These are phyloP conservation scores for Notodonta ziczac DNA, from an alignment of 2,888 invertebrate species.

Conservation along the genomic window DNA sequence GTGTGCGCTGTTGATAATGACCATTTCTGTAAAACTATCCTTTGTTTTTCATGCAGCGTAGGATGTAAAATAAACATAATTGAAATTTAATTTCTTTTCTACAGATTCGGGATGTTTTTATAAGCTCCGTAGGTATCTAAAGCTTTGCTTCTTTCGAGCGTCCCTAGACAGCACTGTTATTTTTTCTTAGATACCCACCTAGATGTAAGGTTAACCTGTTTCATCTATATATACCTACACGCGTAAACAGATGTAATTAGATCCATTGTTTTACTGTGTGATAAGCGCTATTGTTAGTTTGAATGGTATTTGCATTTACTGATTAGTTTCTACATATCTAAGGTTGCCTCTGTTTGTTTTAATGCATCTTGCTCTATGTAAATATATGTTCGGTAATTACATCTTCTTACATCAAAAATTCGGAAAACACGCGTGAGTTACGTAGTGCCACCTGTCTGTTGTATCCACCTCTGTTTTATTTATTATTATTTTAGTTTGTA, in stretches of 20 bases:
- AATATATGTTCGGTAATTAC: no score
- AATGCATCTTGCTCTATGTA: neutral
- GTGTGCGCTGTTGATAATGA: neutral
- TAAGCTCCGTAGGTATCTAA: neutral
- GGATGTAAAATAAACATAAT: neutral
- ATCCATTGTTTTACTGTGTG: neutral
- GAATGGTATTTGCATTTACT: neutral
- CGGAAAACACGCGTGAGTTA: no score
- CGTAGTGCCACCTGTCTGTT: no score
- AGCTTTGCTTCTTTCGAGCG: no score
- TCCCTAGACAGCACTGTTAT: no score
- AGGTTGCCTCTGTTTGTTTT: neutral
- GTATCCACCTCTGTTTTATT: no score
- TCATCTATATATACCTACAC: neutral
- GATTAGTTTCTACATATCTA: neutral
- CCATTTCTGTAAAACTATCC: neutral
- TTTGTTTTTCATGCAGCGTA: neutral
- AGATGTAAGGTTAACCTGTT: no score
- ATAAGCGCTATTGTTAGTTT: neutral
- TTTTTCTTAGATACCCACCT: no score
- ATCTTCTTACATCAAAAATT: no score
- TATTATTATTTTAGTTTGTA: no score
- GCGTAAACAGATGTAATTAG: neutral
- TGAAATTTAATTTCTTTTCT: neutral
- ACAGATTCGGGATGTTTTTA: neutral